A percentile compares a stretch with the other conserved stretches of the same genome.
Evolutionary conservation across 2,113 vertebrate species (phyloP).

Genomic region (Madoqua kirkii): DNA sequence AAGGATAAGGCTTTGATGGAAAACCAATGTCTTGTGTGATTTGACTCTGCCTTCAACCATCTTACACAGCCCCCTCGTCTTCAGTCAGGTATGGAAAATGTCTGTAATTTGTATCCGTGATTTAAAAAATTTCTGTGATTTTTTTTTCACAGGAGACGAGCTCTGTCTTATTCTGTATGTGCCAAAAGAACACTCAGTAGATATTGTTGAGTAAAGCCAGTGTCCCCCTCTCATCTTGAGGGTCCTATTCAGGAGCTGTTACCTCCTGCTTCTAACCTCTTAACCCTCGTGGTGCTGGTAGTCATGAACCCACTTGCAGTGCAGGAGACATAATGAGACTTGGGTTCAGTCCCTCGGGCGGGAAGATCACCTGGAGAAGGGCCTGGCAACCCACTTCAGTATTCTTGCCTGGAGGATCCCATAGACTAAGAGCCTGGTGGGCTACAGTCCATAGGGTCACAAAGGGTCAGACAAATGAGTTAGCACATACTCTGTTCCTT

Average conservation of each 20-base stretch:
- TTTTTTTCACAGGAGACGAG: not conserved
- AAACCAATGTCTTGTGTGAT: not conserved
- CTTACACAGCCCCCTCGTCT: not conserved
- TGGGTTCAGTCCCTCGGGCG: not conserved
- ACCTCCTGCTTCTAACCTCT: not conserved
- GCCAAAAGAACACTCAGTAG: not conserved
- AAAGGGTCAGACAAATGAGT: not conserved
- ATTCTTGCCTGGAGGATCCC: not conserved
- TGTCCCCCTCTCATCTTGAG: accelerated
- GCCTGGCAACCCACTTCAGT: not conserved
- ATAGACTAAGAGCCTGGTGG: not conserved
- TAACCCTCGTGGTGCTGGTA: not conserved
- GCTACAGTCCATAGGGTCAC: not conserved
- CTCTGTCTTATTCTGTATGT: not conserved
- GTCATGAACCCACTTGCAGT: not conserved
- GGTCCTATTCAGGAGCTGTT: not conserved
- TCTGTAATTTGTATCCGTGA: not conserved
- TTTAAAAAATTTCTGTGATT: not conserved
- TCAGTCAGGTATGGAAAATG: not conserved
- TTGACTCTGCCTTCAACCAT: not conserved
- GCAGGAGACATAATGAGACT: not conserved
- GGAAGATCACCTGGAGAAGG: not conserved
- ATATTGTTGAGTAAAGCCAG: too few species aligned
- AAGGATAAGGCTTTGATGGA: not conserved
- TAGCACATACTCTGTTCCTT: not conserved